phyloP scores from a whole-genome alignment of 2,888 invertebrate species.

The Endomychus coccineus region DNA sequence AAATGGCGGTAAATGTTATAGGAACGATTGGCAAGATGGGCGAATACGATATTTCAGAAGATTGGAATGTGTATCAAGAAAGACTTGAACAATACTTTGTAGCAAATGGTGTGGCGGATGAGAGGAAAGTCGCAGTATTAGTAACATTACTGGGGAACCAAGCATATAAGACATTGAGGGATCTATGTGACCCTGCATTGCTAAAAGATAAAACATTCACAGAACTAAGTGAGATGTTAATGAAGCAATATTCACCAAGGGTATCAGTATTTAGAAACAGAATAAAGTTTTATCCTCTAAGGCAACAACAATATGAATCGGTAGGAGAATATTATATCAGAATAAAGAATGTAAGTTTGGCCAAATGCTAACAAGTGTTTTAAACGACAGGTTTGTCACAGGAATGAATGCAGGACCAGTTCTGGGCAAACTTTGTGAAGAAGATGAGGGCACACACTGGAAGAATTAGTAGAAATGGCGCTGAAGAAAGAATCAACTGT shows the following conservation, averaged over 20 bases:
- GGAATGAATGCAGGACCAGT: constrained; percentile 15
- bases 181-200: constrained; percentile 21
- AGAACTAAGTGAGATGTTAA: too few relatives aligned
- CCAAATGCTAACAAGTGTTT: constrained; percentile 8
- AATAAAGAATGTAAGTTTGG: constrained; percentile 25
- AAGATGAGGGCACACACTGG: constrained; percentile 7
- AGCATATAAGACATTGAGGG: constrained; percentile 21
- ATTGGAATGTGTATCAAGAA: too few relatives aligned
- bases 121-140: constrained; percentile 13
- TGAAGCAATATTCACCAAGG: constrained; percentile 19
- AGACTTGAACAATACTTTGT: constrained; percentile 9
- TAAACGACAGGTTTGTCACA: constrained; percentile 21
- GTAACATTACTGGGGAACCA: constrained; percentile 20
- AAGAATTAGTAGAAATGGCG: constrained; percentile 13
- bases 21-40: too few relatives aligned
- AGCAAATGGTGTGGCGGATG: constrained; percentile 4
- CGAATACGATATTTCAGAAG: too few relatives aligned
- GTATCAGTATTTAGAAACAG: constrained; percentile 20
- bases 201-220: constrained; percentile 23
- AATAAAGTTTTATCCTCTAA: constrained; percentile 21
- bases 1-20: too few relatives aligned
- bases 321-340: constrained; percentile 21
- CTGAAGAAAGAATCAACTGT: constrained; percentile 12
- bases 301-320: constrained; percentile 20
- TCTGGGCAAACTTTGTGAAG: constrained; percentile 21